These are phyloP conservation scores for Eilema depressum DNA, from an alignment of 2,888 invertebrate genomes.

Conservation along the genomic window DNA sequence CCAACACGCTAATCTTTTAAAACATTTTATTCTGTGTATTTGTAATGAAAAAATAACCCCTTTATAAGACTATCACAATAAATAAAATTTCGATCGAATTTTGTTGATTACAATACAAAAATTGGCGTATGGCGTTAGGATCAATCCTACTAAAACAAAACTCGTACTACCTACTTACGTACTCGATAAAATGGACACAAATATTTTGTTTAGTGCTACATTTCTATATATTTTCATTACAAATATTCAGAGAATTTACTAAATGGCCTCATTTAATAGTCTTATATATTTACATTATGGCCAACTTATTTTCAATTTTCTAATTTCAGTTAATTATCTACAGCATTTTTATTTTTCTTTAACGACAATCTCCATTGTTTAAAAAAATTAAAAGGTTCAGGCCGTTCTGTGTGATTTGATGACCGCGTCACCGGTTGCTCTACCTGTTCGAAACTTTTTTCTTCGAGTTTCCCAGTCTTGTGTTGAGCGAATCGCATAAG, in stretches of 20 bases:
- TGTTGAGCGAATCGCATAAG: not conserved
- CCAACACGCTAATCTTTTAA: not conserved
- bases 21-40: not conserved
- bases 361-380: slow-evolving; percentile 4
- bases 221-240: not conserved
- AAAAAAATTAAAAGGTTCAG: not conserved
- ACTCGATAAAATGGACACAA: not conserved
- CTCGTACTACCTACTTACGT: not conserved
- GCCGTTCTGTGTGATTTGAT: not conserved
- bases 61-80: not conserved
- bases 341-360: not conserved
- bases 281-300: not conserved
- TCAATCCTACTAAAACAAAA: not conserved
- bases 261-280: not conserved
- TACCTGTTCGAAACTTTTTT: not conserved
- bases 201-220: not conserved
- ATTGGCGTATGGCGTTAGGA: not conserved
- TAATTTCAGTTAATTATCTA: not conserved
- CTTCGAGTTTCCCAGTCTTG: not conserved
- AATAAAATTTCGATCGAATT: not conserved
- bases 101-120: not conserved
- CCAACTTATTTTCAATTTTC: not conserved
- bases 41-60: not conserved
- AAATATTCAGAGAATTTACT: not conserved
- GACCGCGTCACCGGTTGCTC: not conserved